These are phyloP conservation scores for Drosophila algonquin DNA, from an alignment of 2,888 invertebrate species.

Conservation along the genomic window DNA sequence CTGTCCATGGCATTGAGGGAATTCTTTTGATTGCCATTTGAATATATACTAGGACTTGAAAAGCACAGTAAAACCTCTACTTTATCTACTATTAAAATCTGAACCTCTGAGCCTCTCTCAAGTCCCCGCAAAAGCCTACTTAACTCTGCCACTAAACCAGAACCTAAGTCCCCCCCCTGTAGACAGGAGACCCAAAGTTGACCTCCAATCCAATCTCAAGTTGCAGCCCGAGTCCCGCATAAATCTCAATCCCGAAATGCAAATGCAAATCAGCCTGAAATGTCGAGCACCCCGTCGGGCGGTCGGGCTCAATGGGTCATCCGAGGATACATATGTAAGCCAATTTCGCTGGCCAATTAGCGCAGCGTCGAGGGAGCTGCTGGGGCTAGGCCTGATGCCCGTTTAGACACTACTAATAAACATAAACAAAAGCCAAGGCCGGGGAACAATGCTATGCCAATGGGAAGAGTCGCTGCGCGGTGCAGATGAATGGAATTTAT, in stretches of 20 bases:
- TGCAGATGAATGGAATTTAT: slow-evolving; percentile 24
- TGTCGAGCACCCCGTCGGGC: background rate
- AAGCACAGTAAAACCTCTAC: background rate
- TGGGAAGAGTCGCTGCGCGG: background rate
- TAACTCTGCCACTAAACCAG: slow-evolving; percentile 15
- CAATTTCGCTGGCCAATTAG: slow-evolving; percentile 40
- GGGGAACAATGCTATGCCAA: slow-evolving; percentile 8
- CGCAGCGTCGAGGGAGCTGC: background rate
- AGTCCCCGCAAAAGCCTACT: slow-evolving; percentile 12
- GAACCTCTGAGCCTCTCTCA: slow-evolving; percentile 5
- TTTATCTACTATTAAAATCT: too few species aligned
- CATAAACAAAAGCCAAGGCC: slow-evolving; percentile 25
- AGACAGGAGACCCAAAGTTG: slow-evolving; percentile 13
- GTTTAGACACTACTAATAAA: slow-evolving; percentile 29
- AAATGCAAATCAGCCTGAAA: slow-evolving; percentile 32
- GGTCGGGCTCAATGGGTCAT: background rate
- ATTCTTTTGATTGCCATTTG: background rate
- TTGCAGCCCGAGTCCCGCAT: background rate
- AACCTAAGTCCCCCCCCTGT: slow-evolving; percentile 18
- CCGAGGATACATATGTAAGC: slow-evolving; percentile 11
- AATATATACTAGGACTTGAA: background rate
- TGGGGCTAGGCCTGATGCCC: background rate
- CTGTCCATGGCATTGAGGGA: background rate
- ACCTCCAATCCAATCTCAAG: slow-evolving; percentile 4
- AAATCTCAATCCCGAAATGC: slow-evolving; percentile 19